Percentiles rank a stretch among this genome's conserved stretches.
Evolutionary conservation across 2,113 vertebrate genomes (phyloP).

Genomic region (Motacilla alba): DNA sequence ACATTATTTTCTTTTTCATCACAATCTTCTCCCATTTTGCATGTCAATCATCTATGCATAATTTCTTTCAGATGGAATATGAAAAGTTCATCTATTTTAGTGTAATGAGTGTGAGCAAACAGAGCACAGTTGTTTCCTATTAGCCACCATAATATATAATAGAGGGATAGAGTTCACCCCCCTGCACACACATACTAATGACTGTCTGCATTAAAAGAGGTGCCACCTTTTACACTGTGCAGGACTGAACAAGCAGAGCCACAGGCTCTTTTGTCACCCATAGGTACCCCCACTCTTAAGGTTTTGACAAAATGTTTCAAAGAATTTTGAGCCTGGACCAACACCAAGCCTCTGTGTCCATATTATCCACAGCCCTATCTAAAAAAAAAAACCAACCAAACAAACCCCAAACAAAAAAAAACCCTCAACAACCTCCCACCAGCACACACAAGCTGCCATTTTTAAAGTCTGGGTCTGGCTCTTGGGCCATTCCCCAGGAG

Average conservation of each 20-base stretch:
- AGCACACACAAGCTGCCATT: neutral
- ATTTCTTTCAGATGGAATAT: constrained; percentile 35
- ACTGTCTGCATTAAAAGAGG: neutral
- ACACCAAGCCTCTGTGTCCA: neutral
- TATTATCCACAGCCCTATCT: neutral
- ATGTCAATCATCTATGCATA: neutral
- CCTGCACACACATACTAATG: rapidly evolving
- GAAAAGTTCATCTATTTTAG: constrained; percentile 9
- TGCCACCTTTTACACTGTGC: neutral
- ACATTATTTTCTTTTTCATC: neutral
- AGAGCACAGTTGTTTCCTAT: neutral
- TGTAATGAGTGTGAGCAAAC: neutral
- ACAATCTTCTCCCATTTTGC: neutral
- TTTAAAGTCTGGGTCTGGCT: neutral
- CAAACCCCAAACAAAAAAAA: neutral
- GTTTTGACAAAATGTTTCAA: neutral
- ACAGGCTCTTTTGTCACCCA: neutral
- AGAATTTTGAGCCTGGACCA: neutral
- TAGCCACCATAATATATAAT: neutral
- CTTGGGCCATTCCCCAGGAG: neutral
- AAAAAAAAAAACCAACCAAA: neutral
- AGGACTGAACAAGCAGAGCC: neutral
- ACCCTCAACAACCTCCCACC: neutral
- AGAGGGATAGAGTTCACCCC: neutral
- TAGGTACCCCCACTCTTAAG: neutral